Base-by-base conservation (phyloP, 2,113 vertebrate species). In the Python bivittatus region DNA sequence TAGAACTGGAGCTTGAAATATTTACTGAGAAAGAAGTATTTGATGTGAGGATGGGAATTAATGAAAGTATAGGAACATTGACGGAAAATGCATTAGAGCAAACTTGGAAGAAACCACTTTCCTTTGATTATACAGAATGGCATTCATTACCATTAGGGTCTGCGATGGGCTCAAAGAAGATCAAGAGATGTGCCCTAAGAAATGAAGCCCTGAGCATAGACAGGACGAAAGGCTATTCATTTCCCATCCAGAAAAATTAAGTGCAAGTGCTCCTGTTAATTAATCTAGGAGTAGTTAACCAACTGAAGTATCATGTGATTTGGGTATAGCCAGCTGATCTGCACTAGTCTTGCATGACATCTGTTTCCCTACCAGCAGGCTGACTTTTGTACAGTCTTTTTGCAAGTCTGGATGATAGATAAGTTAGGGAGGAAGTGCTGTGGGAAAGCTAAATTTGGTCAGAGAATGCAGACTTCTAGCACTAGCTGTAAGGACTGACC, bases 1-100 rank as follows among this genome's bases (percentile, higher is more conserved):
- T 53, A 44, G 57, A 84, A 33, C 44, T 54, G 86, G 25, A 57
- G 84, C 68, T 88, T 85, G 68, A 93, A 91, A 88, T 88, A 61
- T 84, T 93, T 91, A 93, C 44, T 56, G 25, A 91, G 56, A 20
- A 79, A 84, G 61, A 64, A 91, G 72, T 83, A 54, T 93, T 88
- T 91, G 90, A 91, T 84, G 57, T 56, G 57, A 91, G 23, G n/a
- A 38, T 84, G 88, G 68, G 72, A 25, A 88, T 91, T 90, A 88
- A 91, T 91, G 72, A 84, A 20, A 44, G 84, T 2, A n/a, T 20
- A 84, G n/a, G 27, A 91, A 84, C 88, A 88, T 90, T 93, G 89
- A 91, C 84, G 88, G 56, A 84, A 60, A 93, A 61, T 61, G 56
- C 90, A 93, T 64, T 84, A 84, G 52, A 64, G 48, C 11, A 60